Evolutionary conservation across 2,797 vertebrate species (phyloP).

Genomic region (Pseudotriccus pelzelni): DNA sequence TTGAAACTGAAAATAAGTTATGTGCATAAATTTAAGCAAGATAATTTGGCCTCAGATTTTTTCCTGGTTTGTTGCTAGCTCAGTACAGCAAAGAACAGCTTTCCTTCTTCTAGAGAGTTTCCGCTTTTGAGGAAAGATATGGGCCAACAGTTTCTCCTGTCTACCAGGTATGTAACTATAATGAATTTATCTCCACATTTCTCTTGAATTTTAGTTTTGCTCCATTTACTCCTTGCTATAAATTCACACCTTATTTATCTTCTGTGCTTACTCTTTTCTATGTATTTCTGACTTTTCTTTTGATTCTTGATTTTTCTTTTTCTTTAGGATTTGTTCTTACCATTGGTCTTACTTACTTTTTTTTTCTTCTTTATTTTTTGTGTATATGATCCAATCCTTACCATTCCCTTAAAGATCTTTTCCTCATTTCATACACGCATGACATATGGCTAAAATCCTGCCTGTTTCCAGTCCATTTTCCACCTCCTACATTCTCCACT

Average conservation of each 20-base stretch:
- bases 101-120: not conserved
- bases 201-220: not conserved
- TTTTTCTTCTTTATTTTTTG: not conserved
- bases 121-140: not conserved
- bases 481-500: not conserved
- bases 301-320: not conserved
- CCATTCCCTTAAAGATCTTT: not conserved
- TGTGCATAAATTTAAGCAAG: not conserved
- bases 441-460: not conserved
- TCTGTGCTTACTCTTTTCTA: not conserved
- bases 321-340: not conserved
- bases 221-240: not conserved
- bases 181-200: not conserved
- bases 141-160: not conserved
- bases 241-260: not conserved
- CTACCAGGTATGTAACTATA: accelerated
- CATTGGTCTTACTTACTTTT: not conserved
- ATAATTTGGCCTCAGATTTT: not conserved
- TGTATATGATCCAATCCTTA: not conserved
- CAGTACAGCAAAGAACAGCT: not conserved
- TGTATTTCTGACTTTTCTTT: not conserved
- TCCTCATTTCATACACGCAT: not conserved
- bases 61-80: not conserved
- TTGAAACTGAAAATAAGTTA: not conserved
- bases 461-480: not conserved